Evolutionary conservation across 2,888 invertebrate species (phyloP).

Genomic region (Mythimna vitellina): DNA sequence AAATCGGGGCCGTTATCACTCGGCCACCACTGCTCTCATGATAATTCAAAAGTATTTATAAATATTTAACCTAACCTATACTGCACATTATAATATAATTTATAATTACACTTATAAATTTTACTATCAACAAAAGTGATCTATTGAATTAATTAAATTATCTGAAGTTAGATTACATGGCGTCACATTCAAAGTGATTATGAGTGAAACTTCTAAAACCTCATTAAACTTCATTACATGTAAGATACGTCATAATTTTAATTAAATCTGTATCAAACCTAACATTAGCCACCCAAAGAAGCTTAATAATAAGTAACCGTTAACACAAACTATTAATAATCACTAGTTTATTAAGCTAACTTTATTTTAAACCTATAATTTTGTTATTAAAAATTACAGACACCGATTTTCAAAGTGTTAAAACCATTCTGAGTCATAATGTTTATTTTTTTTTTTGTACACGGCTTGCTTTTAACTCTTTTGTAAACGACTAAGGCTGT

Average conservation of each 20-base stretch:
- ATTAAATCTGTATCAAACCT: slow-evolving; percentile 56
- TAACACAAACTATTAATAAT: slow-evolving; percentile 53
- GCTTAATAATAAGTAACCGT: slow-evolving; percentile 36
- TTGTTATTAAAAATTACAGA: slow-evolving; percentile 75
- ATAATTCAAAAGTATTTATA: too few relatives aligned
- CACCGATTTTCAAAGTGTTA: slow-evolving; percentile 74
- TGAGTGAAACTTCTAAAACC: slow-evolving; percentile 17
- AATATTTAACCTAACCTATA: too few relatives aligned
- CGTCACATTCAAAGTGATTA: slow-evolving; percentile 45
- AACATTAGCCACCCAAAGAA: slow-evolving; percentile 49
- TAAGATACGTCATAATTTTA: slow-evolving; percentile 45
- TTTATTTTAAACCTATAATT: slow-evolving; percentile 69
- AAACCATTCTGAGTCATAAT: slow-evolving; percentile 67
- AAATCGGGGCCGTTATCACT: too few relatives aligned
- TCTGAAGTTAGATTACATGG: slow-evolving; percentile 6
- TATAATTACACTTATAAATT: not conserved
- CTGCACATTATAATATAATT: not conserved
- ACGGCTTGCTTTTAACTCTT: slow-evolving; percentile 62
- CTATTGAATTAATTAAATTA: slow-evolving; percentile 41
- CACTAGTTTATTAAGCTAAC: slow-evolving; percentile 54
- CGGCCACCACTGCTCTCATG: too few relatives aligned
- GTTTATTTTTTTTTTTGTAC: slow-evolving; percentile 69
- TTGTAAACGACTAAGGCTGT: slow-evolving; percentile 41
- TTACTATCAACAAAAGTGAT: slow-evolving; percentile 6
- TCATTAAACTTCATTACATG: slow-evolving; percentile 48